These are phyloP conservation scores for Muscicapa comitata DNA, from an alignment of 2,797 vertebrate genomes.

Conservation along the genomic window DNA sequence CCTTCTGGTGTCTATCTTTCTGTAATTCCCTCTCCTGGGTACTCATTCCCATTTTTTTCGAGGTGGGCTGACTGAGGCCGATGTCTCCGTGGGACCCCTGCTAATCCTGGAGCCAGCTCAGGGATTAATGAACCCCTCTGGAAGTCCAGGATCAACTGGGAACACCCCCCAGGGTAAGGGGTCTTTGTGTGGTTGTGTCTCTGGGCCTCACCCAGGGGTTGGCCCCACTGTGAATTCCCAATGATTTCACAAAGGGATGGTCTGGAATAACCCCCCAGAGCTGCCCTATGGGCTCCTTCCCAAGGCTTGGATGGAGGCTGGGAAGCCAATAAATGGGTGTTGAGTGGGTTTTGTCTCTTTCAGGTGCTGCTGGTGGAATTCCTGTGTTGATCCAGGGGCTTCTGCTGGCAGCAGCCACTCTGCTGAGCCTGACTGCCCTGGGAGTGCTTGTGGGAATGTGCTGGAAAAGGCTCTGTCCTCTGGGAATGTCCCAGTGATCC, in stretches of 20 bases:
- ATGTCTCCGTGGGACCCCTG: neutral
- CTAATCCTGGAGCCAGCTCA: neutral
- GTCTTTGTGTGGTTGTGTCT: fast-evolving
- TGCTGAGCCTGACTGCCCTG: neutral
- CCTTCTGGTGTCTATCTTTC: fast-evolving
- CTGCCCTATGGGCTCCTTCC: fast-evolving
- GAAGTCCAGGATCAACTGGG: neutral
- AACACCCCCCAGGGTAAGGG: neutral
- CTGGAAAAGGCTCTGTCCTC: neutral
- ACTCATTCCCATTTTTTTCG: neutral
- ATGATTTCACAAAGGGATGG: neutral
- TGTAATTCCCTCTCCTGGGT: no score
- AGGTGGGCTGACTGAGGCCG: fast-evolving
- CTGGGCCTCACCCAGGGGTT: fast-evolving
- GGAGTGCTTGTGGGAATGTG: neutral
- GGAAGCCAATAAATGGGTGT: neutral
- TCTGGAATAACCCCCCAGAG: no score
- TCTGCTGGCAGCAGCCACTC: neutral
- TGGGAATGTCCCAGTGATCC: fast-evolving
- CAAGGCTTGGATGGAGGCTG: neutral
- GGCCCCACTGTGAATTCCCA: neutral
- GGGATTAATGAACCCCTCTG: neutral
- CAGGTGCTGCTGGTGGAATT: neutral
- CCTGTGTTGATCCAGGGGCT: neutral
- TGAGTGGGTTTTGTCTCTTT: neutral